phyloP scores from a whole-genome alignment of 2,797 vertebrate species.

The Smutsia temminckii region DNA sequence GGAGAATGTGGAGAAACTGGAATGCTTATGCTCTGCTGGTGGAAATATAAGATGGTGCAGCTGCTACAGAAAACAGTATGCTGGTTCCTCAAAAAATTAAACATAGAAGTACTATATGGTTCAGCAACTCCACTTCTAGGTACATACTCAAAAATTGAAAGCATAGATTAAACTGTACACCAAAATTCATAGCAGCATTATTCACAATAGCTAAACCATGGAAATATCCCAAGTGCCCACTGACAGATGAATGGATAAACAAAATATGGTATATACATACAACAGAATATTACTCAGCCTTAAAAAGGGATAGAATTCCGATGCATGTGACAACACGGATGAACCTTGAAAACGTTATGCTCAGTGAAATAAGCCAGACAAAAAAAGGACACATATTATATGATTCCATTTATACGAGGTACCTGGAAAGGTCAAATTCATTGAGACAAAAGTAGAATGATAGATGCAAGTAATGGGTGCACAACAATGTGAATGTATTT shows the following conservation, averaged over 20 bases:
- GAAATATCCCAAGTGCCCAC: neutral
- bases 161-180: neutral
- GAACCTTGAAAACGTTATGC: neutral
- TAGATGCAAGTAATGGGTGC: neutral
- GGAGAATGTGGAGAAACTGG: neutral
- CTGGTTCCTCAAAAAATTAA: neutral
- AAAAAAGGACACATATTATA: neutral
- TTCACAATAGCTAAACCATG: neutral
- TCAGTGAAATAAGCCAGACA: neutral
- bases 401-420: neutral
- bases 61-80: neutral
- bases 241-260: neutral
- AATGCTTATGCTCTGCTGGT: neutral
- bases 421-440: neutral
- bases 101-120: neutral
- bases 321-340: neutral
- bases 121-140: neutral
- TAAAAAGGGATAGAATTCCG: conserved; percentile 2
- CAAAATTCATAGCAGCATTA: neutral
- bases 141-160: neutral
- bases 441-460: neutral
- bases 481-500: neutral
- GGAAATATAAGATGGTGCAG: neutral
- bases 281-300: neutral
- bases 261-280: neutral